phyloP scores from a whole-genome alignment of 2,113 vertebrate genomes.

The Taxidea taxus region DNA sequence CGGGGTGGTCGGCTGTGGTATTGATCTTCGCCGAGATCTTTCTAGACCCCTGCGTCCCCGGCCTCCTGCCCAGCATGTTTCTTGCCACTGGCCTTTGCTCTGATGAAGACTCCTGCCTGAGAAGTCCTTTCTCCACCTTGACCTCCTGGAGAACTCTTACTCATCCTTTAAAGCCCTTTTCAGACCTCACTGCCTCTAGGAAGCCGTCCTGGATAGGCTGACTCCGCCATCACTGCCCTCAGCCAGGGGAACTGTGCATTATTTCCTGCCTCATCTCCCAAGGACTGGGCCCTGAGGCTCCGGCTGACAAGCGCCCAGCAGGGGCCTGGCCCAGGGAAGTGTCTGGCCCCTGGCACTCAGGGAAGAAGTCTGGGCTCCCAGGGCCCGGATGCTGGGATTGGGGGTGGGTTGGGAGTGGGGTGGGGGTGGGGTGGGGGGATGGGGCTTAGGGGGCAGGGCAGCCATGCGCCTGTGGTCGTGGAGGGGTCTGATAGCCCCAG shows the following conservation, averaged over 20 bases:
- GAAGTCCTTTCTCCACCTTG: background rate
- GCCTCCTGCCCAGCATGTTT: background rate
- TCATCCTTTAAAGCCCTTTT: slow-evolving; percentile 3
- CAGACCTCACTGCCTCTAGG: background rate
- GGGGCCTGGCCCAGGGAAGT: background rate
- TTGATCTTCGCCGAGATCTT: background rate
- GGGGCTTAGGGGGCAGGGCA: accelerated
- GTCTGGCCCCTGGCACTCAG: accelerated
- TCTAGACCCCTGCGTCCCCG: background rate
- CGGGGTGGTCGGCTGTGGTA: background rate
- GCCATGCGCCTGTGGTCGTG: background rate
- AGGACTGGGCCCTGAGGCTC: background rate
- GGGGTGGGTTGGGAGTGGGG: no score
- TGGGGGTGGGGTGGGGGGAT: background rate
- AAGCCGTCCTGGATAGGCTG: background rate
- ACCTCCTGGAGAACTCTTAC: background rate
- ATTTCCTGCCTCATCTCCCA: background rate
- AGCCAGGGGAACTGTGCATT: background rate
- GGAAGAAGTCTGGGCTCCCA: background rate
- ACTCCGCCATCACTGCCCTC: no score
- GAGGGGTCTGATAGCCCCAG: accelerated
- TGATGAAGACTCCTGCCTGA: background rate
- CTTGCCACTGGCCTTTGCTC: background rate
- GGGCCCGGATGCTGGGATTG: no score
- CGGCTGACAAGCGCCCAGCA: no score